phyloP scores from a whole-genome alignment of 2,113 vertebrate species.

The Eulacestoma nigropectus region DNA sequence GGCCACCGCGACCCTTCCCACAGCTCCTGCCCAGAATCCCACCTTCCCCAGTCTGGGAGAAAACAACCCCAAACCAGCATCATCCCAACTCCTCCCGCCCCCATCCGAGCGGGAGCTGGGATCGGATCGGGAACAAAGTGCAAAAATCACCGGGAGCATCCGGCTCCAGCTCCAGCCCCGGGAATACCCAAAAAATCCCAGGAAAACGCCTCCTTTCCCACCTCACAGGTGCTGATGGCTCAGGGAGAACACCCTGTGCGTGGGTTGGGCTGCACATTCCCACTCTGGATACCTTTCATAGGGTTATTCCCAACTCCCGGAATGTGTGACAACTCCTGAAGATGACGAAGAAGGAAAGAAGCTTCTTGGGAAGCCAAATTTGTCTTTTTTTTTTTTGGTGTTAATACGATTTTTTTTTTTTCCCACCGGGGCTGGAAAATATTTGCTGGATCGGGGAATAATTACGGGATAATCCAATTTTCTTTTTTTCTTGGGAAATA shows the following conservation, averaged over 20 bases:
- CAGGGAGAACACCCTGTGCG: fast-evolving
- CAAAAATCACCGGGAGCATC: neutral
- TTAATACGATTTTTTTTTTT: no score
- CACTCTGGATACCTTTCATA: neutral
- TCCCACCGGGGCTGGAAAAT: neutral
- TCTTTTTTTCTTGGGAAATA: neutral
- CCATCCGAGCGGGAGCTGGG: neutral
- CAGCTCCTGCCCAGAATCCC: neutral
- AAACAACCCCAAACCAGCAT: neutral
- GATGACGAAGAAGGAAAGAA: neutral
- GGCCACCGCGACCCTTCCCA: fast-evolving
- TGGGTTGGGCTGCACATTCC: neutral
- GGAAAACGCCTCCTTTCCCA: neutral
- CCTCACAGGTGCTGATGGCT: fast-evolving
- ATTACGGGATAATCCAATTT: fast-evolving
- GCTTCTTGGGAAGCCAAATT: neutral
- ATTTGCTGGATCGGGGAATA: fast-evolving
- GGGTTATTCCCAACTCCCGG: neutral
- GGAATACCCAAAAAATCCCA: neutral
- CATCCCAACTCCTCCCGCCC: neutral
- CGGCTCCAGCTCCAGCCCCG: neutral
- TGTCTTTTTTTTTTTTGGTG: neutral
- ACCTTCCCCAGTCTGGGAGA: neutral
- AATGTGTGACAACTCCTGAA: neutral
- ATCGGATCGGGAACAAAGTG: neutral